phyloP scores from a whole-genome alignment of 2,797 vertebrate genomes.

The Lepus townsendii region DNA sequence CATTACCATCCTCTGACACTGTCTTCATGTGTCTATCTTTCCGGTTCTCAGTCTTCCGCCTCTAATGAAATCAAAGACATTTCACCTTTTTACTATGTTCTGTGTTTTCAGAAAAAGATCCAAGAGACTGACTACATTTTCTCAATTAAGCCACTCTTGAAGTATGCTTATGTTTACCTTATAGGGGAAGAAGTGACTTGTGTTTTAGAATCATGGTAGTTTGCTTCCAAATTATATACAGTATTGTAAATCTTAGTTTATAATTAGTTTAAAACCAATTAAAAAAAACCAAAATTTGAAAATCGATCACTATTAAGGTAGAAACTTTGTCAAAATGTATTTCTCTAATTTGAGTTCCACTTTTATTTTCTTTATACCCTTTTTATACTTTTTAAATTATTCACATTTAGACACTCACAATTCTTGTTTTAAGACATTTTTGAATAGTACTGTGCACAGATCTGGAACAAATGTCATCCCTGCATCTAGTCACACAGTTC shows the following conservation, averaged over 20 bases:
- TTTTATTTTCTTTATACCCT: background rate
- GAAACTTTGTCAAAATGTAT: constrained; percentile 16
- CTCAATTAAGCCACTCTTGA: constrained; percentile 18
- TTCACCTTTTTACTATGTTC: background rate
- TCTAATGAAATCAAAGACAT: background rate
- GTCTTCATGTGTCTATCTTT: background rate
- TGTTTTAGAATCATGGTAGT: background rate
- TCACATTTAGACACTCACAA: background rate
- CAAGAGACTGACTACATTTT: background rate
- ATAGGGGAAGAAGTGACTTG: background rate
- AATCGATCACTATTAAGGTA: background rate
- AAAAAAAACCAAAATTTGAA: constrained; percentile 17
- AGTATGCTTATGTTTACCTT: background rate
- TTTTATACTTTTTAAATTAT: background rate
- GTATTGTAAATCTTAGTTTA: background rate
- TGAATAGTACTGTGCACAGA: background rate
- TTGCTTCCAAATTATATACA: constrained; percentile 32
- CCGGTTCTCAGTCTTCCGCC: background rate
- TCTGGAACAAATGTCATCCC: background rate
- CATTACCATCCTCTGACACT: background rate
- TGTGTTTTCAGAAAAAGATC: background rate
- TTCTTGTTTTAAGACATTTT: background rate
- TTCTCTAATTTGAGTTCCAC: background rate
- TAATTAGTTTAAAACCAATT: background rate
- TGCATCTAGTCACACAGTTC: background rate